Percentiles rank a stretch among this genome's conserved stretches.
These are phyloP conservation scores for Gymnocypris eckloni DNA, from an alignment of 2,797 vertebrate species.

Conservation along the genomic window DNA sequence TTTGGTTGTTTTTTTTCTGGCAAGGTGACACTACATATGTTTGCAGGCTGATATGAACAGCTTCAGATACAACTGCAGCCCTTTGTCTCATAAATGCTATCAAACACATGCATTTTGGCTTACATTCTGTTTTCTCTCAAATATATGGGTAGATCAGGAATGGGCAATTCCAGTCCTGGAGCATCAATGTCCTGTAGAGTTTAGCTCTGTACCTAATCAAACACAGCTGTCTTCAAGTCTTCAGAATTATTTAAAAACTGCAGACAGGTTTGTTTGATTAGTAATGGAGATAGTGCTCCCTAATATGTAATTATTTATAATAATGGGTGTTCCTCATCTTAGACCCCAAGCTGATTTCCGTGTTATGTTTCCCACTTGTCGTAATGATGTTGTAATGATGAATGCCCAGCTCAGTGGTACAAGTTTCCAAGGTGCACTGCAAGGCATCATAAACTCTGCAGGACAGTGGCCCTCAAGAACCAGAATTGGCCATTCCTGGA, in stretches of 20 bases:
- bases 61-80: background rate
- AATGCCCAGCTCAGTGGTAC: too few species aligned
- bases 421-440: background rate
- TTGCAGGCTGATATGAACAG: constrained; percentile 40
- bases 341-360: background rate
- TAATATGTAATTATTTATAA: background rate
- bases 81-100: constrained; percentile 11
- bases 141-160: background rate
- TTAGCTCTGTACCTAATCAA: background rate
- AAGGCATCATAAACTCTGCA: background rate
- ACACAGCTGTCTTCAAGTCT: constrained; percentile 1
- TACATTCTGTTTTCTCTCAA: background rate
- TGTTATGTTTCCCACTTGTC: background rate
- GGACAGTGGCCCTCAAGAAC: background rate
- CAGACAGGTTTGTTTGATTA: background rate
- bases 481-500: background rate
- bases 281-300: background rate
- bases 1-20: constrained; percentile 35
- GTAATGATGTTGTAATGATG: background rate
- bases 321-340: too few species aligned
- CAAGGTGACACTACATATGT: constrained; percentile 37
- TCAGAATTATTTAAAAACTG: background rate
- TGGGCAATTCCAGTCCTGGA: too few species aligned
- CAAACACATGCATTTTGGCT: background rate
- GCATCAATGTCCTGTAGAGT: background rate